Evolutionary conservation across 2,113 vertebrate genomes (phyloP), one percentile per base, ranked within the genome.

Genomic region (Greenwoodochromis staneri): DNA sequence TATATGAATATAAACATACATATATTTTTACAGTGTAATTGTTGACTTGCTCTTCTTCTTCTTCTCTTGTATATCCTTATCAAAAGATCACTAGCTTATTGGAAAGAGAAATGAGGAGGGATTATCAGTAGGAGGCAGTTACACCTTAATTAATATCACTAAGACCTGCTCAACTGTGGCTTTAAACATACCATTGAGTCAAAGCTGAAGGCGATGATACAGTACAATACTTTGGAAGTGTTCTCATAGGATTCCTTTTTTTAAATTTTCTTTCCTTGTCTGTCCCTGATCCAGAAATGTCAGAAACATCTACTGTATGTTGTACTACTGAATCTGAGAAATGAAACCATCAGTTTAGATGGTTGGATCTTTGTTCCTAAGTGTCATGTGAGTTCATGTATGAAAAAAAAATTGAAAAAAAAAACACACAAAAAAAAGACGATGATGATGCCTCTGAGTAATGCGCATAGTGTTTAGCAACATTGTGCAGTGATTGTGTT

Each of bases 1-100:
- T 76, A 97, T 96, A 96, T 94, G 94, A 96, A 96, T 97, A 96
- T 95, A 96, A 96, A 96, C 96, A 96, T 96, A 96, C 95, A 94
- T 97, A 96, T 97, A 97, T 97, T 97, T 97, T 97, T 97, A 92
- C 96, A 97, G 96, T 96, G 96, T 96, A 96, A 95, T 96, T 96
- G 96, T 96, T 95, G 93, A 96, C 95, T 92, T 90, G 88, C 90
- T 94, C 94, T 95, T 95, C 93, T 95, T 95, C 93, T 95, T 92
- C 95, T 95, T 93, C 95, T 96, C 95, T 95, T 95, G 95, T 95
- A 89, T 95, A 95, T 94, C 89, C 94, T 93, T 94, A 92, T 93
- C 92, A 91, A 85, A 93, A 87, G 88, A 92, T 89, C 90, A 82
- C 92, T 94, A 61, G 92, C 93, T 95, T 96, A 95, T 88, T 87